Evolutionary conservation across 2,797 vertebrate genomes (phyloP), one percentile per base, ranked within the genome.

Genomic region (Glyptemys insculpta): DNA sequence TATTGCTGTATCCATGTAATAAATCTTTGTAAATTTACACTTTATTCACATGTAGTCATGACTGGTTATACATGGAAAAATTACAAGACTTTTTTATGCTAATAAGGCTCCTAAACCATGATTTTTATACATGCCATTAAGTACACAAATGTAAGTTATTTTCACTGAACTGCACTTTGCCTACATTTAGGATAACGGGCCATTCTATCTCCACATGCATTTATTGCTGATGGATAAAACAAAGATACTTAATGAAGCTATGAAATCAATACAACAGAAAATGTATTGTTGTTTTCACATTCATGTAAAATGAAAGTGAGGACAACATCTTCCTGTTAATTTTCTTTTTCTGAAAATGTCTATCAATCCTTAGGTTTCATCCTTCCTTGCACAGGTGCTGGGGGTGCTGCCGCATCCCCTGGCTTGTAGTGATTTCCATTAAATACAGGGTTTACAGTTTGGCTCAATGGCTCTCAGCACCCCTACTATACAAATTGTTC

Each of bases 271-370:
- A 81, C 78, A 54, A 44, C 56, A 41, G 86, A 91, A 80, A 81
- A 94, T 92, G 85, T 91, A 86, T 84, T 79, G 84, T 87, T 89
- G 88, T 74, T 49, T 90, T 91, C 95, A 85, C 41, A 44, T 87
- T 89, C 3, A 37, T 68, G 29, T 62, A 62, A 62, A n/a, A 16
- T 62, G 59, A 62, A 34, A 34, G 31, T 62, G 62, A 68, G n/a
- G 62, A 68, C n/a, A 19, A 68, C 62, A 31, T 59, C 57, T n/a
- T 65, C 34, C 62, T 68, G 57, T 59, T 18, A 9, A 37, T 68
- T 68, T 68, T 68, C 62, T 37, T 65, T 65, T 65, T 68, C 62
- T 68, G 34, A 68, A 68, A 68, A 68, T 9, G n/a, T 68, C 8
- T n/a, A 37, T 19, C 62, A n/a, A 21, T 37, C 18, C n/a, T 68